Evolutionary conservation across 1,140 invertebrate genomes (phyloP).

Genomic region (Aphis gossypii): DNA sequence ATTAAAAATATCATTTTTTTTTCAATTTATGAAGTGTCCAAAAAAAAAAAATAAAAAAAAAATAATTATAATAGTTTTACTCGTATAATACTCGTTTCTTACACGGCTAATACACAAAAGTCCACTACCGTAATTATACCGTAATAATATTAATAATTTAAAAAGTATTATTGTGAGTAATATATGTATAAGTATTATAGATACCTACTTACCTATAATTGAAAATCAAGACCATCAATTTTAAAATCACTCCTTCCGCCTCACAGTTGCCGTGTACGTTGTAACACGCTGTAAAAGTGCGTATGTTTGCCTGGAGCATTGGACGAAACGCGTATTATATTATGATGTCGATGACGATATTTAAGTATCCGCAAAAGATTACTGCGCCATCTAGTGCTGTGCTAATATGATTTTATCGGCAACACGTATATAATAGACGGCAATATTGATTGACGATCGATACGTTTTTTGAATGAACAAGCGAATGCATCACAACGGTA

Average conservation of each 20-base stretch:
- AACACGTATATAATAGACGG: too few species aligned
- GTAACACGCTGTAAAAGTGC: not conserved
- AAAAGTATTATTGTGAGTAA: not conserved
- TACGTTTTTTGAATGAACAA: slow-evolving; percentile 10
- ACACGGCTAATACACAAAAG: not conserved
- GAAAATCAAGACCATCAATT: not conserved
- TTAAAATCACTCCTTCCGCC: not conserved
- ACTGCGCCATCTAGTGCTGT: not conserved
- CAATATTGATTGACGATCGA: not conserved
- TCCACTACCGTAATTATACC: not conserved
- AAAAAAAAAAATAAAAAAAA: not conserved
- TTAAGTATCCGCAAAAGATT: not conserved
- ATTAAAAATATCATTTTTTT: not conserved
- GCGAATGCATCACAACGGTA: not conserved
- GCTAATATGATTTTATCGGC: not conserved
- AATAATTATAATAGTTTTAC: not conserved
- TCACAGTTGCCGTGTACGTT: not conserved
- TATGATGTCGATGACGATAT: not conserved
- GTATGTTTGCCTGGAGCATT: not conserved
- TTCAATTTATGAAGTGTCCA: not conserved
- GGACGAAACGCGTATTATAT: not conserved
- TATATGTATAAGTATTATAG: too few species aligned
- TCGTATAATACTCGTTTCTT: not conserved
- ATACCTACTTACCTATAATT: not conserved
- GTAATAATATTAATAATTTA: not conserved